These are phyloP conservation scores for Morelia viridis DNA, from an alignment of 2,797 vertebrate genomes.

Conservation along the genomic window DNA sequence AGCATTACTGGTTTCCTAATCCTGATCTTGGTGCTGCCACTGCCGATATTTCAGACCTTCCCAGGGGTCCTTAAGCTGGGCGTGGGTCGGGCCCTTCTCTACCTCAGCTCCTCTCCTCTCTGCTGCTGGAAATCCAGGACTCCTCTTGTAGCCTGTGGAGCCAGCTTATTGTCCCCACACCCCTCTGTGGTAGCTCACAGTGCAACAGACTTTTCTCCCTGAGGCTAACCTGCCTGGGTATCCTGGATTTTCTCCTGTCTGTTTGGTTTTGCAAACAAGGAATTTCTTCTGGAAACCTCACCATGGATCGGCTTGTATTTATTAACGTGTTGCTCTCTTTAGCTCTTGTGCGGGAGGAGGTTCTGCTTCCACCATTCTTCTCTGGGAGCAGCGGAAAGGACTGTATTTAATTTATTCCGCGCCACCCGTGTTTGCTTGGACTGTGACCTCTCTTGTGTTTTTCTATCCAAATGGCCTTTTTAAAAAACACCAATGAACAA, in stretches of 20 bases:
- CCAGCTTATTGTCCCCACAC: neutral
- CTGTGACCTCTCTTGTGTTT: neutral
- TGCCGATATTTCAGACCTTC: neutral
- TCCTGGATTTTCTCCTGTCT: neutral
- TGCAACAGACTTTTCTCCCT: neutral
- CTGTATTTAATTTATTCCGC: slow-evolving; percentile 29
- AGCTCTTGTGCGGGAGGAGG: neutral
- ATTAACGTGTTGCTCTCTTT: neutral
- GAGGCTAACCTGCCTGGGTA: neutral
- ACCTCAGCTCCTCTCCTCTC: slow-evolving; percentile 1
- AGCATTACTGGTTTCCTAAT: neutral
- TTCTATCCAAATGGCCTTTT: slow-evolving; percentile 14
- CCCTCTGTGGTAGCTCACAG: neutral
- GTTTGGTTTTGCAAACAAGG: neutral
- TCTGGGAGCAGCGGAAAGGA: neutral
- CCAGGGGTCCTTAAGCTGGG: neutral
- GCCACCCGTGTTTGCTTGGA: slow-evolving; percentile 4
- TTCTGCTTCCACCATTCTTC: neutral
- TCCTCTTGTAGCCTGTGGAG: neutral
- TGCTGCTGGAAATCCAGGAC: neutral
- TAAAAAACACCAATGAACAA: neutral
- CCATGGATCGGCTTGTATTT: neutral
- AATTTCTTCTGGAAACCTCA: neutral
- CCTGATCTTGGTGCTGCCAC: neutral
- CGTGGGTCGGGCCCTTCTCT: neutral